Evolutionary conservation across 2,797 vertebrate species (phyloP).

Genomic region (Protosalanx chinensis): DNA sequence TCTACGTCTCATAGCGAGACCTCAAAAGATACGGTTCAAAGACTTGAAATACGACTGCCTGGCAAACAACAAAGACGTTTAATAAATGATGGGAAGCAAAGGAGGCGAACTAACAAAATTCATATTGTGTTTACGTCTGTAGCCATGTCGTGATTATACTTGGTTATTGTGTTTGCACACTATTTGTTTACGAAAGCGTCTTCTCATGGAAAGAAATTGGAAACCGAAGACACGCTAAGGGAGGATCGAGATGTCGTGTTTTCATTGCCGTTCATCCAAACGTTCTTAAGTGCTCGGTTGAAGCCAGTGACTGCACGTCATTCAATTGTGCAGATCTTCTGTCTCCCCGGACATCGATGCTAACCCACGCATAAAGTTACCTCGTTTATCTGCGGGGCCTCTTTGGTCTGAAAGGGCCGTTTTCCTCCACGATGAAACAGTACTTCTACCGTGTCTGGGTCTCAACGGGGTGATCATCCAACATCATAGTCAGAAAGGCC

Average conservation of each 20-base stretch:
- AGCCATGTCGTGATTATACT: slow-evolving; percentile 37
- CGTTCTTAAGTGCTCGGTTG: slow-evolving; percentile 23
- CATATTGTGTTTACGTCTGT: slow-evolving; percentile 45
- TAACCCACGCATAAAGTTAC: slow-evolving; percentile 15
- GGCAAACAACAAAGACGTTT: slow-evolving; percentile 39
- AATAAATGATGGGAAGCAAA: slow-evolving; percentile 32
- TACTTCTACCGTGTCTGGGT: slow-evolving; percentile 5
- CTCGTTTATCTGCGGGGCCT: slow-evolving; percentile 23
- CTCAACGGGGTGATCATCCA: slow-evolving; percentile 18
- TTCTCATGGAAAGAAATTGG: slow-evolving; percentile 1
- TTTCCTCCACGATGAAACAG: slow-evolving; percentile 37
- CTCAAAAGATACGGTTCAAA: slow-evolving; percentile 52
- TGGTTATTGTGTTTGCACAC: slow-evolving; percentile 25
- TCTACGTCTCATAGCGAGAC: slow-evolving; percentile 46
- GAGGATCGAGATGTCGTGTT: slow-evolving; percentile 15
- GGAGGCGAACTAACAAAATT: slow-evolving; percentile 29
- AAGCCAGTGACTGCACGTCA: slow-evolving; percentile 32
- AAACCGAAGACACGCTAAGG: slow-evolving; percentile 10
- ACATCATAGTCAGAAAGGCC: not conserved
- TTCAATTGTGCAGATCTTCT: slow-evolving; percentile 14
- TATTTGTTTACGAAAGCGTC: slow-evolving; percentile 28
- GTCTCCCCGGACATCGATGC: slow-evolving; percentile 26
- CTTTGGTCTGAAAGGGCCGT: slow-evolving; percentile 23
- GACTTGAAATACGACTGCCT: slow-evolving; percentile 54
- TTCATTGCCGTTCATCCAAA: slow-evolving; percentile 20